phyloP scores from a whole-genome alignment of 2,888 invertebrate genomes.

The Lepidochrysops patricia region DNA sequence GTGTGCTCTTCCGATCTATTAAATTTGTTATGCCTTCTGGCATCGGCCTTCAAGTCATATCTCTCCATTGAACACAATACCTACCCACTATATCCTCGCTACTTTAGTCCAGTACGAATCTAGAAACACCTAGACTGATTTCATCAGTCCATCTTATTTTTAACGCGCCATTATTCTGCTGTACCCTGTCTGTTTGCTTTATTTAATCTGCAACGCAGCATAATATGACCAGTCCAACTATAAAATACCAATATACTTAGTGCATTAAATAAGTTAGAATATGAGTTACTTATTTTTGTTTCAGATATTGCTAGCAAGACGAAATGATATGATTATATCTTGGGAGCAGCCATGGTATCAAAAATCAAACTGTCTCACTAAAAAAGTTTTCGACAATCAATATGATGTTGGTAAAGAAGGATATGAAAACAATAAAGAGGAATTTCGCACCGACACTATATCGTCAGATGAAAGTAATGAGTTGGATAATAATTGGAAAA shows the following conservation, averaged over 20 bases:
- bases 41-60: too few species aligned
- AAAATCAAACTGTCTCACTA: conserved; percentile 33
- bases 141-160: too few species aligned
- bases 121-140: too few species aligned
- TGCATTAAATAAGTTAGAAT: too few species aligned
- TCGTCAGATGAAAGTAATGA: conserved; percentile 41
- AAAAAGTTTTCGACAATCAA: conserved; percentile 25
- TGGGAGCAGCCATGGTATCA: conserved; percentile 64
- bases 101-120: too few species aligned
- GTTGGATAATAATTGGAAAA: conserved; percentile 47
- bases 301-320: conserved; percentile 37
- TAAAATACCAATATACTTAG: neutral
- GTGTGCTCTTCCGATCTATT: too few species aligned
- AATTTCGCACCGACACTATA: conserved; percentile 39
- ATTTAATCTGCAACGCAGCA: too few species aligned
- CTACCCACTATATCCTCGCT: neutral
- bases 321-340: conserved; percentile 32
- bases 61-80: too few species aligned
- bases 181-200: too few species aligned
- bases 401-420: conserved; percentile 15
- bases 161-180: too few species aligned
- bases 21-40: too few species aligned
- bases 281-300: neutral
- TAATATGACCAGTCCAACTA: neutral
- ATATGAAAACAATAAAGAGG: conserved; percentile 24